Evolutionary conservation across 2,888 invertebrate genomes (phyloP).

Genomic region (Allophyes oxyacanthae): DNA sequence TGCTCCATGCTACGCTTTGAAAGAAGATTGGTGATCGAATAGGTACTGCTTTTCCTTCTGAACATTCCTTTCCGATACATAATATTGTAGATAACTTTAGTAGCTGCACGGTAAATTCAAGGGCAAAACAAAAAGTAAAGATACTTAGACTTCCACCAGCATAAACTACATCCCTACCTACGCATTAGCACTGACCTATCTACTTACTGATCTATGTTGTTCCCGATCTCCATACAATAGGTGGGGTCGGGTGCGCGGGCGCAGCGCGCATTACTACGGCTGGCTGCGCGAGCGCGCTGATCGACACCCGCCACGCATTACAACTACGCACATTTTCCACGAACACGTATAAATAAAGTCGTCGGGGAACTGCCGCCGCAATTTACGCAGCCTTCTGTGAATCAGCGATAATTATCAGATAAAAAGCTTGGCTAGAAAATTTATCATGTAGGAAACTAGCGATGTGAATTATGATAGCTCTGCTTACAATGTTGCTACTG

Average conservation of each 20-base stretch:
- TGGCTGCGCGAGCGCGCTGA: slow-evolving; percentile 51
- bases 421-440: slow-evolving; percentile 42
- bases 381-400: slow-evolving; percentile 56
- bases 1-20: no score
- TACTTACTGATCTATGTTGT: slow-evolving; percentile 47
- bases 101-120: no score
- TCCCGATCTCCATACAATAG: slow-evolving; percentile 77
- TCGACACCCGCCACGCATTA: slow-evolving; percentile 58
- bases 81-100: no score
- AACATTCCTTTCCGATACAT: no score
- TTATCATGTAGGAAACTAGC: slow-evolving; percentile 43
- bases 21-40: no score
- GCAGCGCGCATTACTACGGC: slow-evolving; percentile 58
- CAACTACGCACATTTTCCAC: slow-evolving; percentile 54
- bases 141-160: background rate
- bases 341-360: slow-evolving; percentile 57
- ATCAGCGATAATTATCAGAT: slow-evolving; percentile 54
- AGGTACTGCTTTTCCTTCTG: no score
- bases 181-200: slow-evolving; percentile 36
- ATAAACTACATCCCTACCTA: slow-evolving; percentile 5
- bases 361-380: slow-evolving; percentile 51
- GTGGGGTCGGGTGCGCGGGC: slow-evolving; percentile 61
- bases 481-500: slow-evolving; percentile 8
- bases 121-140: no score
- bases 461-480: slow-evolving; percentile 44